phyloP scores from a whole-genome alignment of 2,113 vertebrate species.

The Aix galericulata region DNA sequence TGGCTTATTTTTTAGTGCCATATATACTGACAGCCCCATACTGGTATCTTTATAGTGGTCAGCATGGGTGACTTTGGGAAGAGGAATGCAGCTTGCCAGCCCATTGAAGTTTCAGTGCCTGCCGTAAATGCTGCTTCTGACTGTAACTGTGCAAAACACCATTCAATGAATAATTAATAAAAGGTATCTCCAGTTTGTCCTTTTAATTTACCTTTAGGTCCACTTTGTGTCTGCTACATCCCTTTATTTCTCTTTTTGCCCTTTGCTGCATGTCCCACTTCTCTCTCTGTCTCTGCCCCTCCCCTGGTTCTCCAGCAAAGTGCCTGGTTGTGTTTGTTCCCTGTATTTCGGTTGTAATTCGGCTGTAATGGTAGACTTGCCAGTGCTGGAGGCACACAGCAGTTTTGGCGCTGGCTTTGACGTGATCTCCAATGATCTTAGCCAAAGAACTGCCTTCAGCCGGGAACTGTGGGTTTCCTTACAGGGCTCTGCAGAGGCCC shows the following conservation, averaged over 20 bases:
- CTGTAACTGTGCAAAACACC: neutral
- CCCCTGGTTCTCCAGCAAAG: neutral
- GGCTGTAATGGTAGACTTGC: neutral
- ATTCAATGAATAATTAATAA: neutral
- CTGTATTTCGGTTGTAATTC: neutral
- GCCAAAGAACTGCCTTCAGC: neutral
- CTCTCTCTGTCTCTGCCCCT: neutral
- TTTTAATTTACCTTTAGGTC: neutral
- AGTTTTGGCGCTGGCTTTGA: neutral
- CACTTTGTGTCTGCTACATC: neutral
- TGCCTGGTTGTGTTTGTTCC: neutral
- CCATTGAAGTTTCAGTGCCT: neutral
- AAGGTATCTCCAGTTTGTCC: neutral
- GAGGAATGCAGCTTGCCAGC: neutral
- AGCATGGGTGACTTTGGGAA: neutral
- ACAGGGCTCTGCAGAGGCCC: neutral
- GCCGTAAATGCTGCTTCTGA: neutral
- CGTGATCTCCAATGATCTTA: neutral
- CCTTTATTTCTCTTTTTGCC: neutral
- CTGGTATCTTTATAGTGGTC: neutral
- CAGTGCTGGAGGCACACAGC: conserved; percentile 22
- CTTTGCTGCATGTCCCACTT: neutral
- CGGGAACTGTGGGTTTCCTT: conserved; percentile 4
- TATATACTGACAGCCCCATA: neutral
- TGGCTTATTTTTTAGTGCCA: neutral